Percentiles rank a stretch among this genome's conserved stretches.
Evolutionary conservation across 2,797 vertebrate genomes (phyloP).

Genomic region (Gymnothorax reevesii): DNA sequence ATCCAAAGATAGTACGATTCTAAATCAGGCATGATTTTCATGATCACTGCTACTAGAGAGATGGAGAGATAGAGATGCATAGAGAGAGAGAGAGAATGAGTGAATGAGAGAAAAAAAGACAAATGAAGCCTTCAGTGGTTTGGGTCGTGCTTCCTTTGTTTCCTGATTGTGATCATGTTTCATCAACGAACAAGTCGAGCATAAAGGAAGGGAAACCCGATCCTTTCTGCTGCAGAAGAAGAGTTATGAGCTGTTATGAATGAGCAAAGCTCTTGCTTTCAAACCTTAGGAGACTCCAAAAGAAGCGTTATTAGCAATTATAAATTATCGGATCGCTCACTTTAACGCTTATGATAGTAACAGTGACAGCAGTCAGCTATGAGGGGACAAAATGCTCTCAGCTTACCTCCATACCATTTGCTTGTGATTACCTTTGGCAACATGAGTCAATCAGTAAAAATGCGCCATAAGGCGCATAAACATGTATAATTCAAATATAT

Average conservation of each 20-base stretch:
- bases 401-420: too few relatives aligned
- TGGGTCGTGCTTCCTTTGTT: constrained; percentile 5
- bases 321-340: too few relatives aligned
- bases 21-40: not conserved
- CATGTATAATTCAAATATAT: too few relatives aligned
- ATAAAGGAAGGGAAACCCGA: not conserved
- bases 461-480: too few relatives aligned
- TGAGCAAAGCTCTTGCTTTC: constrained; percentile 30
- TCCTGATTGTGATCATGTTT: not conserved
- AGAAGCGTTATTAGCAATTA: too few relatives aligned
- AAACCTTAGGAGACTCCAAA: constrained; percentile 37
- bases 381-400: too few relatives aligned
- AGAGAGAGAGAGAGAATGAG: not conserved
- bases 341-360: too few relatives aligned
- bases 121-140: not conserved
- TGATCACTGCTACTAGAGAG: not conserved
- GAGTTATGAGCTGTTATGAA: constrained; percentile 34
- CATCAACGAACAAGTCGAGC: not conserved
- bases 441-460: too few relatives aligned
- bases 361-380: too few relatives aligned
- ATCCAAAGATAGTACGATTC: constrained; percentile 9
- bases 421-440: too few relatives aligned
- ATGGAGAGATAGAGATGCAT: not conserved
- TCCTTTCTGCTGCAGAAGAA: not conserved
- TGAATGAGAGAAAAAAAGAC: not conserved